phyloP scores from a whole-genome alignment of 2,888 invertebrate genomes.

The Hermodice carunculata region DNA sequence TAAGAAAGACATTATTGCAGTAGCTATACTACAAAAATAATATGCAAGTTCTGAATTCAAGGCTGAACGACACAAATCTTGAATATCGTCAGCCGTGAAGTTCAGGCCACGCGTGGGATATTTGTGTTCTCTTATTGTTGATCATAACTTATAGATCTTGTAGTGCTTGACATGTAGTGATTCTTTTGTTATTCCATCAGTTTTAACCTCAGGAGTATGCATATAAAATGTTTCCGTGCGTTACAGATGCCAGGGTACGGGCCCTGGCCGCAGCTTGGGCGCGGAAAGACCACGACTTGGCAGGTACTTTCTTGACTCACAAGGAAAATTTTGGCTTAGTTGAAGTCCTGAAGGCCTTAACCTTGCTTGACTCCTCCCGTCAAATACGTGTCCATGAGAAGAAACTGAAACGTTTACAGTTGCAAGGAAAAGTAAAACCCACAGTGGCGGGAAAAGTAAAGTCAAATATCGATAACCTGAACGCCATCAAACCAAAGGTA shows the following conservation, averaged over 20 bases:
- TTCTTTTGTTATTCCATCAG: no score
- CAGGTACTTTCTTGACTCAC: slow-evolving; percentile 53
- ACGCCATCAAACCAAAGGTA: slow-evolving; percentile 56
- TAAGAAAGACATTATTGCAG: no score
- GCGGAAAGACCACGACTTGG: slow-evolving; percentile 59
- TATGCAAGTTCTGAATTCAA: no score
- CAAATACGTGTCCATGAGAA: slow-evolving; percentile 62
- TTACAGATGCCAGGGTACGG: slow-evolving; percentile 59
- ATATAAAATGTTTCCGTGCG: no score
- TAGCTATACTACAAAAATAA: no score
- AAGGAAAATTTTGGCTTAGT: slow-evolving; percentile 56
- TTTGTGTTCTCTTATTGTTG: no score
- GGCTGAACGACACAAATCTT: background rate
- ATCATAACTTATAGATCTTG: no score
- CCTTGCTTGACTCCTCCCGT: slow-evolving; percentile 58
- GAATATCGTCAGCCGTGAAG: background rate
- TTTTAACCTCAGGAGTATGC: no score
- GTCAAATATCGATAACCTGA: slow-evolving; percentile 62
- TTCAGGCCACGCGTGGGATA: no score
- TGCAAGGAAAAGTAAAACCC: slow-evolving; percentile 54
- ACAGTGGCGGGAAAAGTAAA: slow-evolving; percentile 61
- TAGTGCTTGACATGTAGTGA: no score
- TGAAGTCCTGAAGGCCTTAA: slow-evolving; percentile 62
- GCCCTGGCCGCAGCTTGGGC: slow-evolving; percentile 65
- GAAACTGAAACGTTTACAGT: slow-evolving; percentile 55